Conservation (phyloP, 2,888 invertebrate genomes). For the Brachypalpus laphriformis region DNA sequence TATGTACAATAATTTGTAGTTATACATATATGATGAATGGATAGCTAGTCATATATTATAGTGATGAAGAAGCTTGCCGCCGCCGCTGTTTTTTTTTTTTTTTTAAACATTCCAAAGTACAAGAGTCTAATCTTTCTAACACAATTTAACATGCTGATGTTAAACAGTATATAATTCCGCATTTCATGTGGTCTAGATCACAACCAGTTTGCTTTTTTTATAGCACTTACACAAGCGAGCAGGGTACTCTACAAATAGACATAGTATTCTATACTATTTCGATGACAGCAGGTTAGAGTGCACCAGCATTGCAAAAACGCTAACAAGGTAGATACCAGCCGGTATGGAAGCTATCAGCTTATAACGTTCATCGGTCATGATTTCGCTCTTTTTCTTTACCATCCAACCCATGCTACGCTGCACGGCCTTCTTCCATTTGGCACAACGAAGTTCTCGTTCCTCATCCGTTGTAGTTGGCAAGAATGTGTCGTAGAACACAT, state of each 20-base stretch:
- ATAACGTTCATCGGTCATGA: constrained; percentile 93
- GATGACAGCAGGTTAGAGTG: constrained; percentile 75
- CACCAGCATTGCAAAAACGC: constrained; percentile 87
- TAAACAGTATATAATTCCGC: neutral
- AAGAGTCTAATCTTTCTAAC: neutral
- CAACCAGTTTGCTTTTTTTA: constrained; percentile 18
- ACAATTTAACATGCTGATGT: neutral
- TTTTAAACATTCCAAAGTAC: constrained; percentile 13
- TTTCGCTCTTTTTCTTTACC: constrained; percentile 87
- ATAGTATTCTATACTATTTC: constrained; percentile 2
- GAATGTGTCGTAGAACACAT: constrained; percentile 88
- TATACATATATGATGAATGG: neutral
- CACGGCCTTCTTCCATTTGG: constrained; percentile 97
- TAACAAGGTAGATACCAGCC: constrained; percentile 88
- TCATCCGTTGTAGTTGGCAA: constrained; percentile 91
- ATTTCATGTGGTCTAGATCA: constrained; percentile 12
- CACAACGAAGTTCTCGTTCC: constrained; percentile 92
- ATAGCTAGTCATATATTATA: neutral
- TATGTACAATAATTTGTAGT: neutral
- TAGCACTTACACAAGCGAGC: constrained; percentile 3
- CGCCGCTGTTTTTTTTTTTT: neutral
- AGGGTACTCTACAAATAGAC: neutral
- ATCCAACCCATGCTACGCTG: constrained; percentile 96
- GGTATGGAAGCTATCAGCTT: constrained; percentile 91
- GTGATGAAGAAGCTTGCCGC: neutral